Evolutionary conservation across 2,888 invertebrate species (phyloP).

Genomic region (Atethmia centrago): DNA sequence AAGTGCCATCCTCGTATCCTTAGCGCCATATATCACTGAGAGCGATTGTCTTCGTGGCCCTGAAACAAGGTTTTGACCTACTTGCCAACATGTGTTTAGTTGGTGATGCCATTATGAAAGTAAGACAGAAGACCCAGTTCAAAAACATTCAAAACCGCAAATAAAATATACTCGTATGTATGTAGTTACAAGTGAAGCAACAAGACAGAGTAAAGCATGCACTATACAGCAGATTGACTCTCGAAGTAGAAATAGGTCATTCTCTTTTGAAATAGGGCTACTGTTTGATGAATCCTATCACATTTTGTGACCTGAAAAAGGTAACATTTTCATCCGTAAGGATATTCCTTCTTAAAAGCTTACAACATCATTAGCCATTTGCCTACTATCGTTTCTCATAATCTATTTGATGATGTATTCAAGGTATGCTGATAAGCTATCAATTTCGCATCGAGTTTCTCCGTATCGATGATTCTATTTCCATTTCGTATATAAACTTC

Average conservation of each 20-base stretch:
- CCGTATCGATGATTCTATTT: neutral
- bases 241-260: neutral
- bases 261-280: no score
- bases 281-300: no score
- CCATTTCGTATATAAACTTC: neutral
- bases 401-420: no score
- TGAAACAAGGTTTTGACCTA: constrained; percentile 63
- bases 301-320: neutral
- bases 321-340: neutral
- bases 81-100: constrained; percentile 62
- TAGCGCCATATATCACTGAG: constrained; percentile 49
- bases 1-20: constrained; percentile 22
- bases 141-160: neutral
- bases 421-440: neutral
- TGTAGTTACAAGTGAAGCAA: neutral
- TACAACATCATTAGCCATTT: neutral
- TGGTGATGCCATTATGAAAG: neutral
- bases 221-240: neutral
- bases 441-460: no score
- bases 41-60: constrained; percentile 53
- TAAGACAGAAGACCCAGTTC: neutral
- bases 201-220: no score
- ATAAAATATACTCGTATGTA: no score
- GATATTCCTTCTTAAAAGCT: neutral
- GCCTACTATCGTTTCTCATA: neutral